Base-by-base conservation (phyloP, 1,140 invertebrate species). In the Zaprionus inermis region DNA sequence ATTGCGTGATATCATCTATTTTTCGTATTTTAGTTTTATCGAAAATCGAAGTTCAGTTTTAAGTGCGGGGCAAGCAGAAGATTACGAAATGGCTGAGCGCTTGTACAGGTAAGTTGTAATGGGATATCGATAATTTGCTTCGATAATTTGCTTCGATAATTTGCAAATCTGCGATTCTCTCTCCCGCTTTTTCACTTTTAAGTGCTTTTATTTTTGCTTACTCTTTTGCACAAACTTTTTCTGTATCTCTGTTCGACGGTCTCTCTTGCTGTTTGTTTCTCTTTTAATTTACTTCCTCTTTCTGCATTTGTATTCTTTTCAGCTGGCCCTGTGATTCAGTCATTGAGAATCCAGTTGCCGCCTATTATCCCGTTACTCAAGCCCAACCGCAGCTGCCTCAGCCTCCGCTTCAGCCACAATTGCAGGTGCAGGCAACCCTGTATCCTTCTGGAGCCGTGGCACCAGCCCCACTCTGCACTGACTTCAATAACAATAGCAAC, bases 1-100 rank as follows among this genome's bases (percentile, higher is more conserved):
- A n/a, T 7, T 41, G n/a, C 3, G 38, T 41, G 38, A 0, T 16
- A 6, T 44, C 16, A 44, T 44, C n/a, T 44, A n/a, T 44, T 44
- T 44, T 18, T 44, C 38, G 20, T 58, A 79, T 79, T 78, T 71
- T 71, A 78, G 78, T 51, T 34, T 67, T 70, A 74, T 60, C 64
- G 69, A 67, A 68, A 60, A 32, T 24, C 41, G 55, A 28, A 36
- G 44, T 41, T 30, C 64, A 70, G 20, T 38, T 49, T 49, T 3
- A 49, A 49, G 16, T 49, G 46, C n/a, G 38, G 65, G 56, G 74
- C 77, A 65, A 76, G 70, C 59, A 79, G 63, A 60, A 55, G 28
- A 28, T 22, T 49, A 5, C 44, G 11, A 70, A 28, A 80, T 80
- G 78, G 65, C 76, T 28, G 78, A 80, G n/a, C 75, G 67, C 38